These are phyloP conservation scores for Campylomormyrus tamandua DNA, from an alignment of 2,113 vertebrate genomes.

Conservation along the genomic window DNA sequence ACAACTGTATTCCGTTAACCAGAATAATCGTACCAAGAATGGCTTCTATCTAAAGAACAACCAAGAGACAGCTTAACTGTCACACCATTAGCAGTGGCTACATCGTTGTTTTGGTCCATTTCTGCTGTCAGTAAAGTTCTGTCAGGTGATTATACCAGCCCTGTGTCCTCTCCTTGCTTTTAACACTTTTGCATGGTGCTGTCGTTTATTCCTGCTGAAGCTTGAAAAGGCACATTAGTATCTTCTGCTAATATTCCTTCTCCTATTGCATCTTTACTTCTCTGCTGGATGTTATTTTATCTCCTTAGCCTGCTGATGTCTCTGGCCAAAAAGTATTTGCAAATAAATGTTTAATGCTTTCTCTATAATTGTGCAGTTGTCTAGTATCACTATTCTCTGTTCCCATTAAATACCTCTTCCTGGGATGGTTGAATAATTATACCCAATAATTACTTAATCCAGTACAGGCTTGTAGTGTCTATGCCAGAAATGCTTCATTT, in stretches of 20 bases:
- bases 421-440: not conserved
- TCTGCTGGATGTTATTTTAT: not conserved
- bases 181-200: not conserved
- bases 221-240: not conserved
- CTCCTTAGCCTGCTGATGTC: not conserved
- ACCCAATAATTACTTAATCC: not conserved
- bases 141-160: not conserved
- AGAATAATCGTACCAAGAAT: not conserved
- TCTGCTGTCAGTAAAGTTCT: not conserved
- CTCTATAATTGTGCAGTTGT: not conserved
- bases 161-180: not conserved
- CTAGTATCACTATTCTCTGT: not conserved
- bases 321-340: not conserved
- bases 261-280: not conserved
- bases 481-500: not conserved
- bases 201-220: not conserved
- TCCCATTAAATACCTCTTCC: not conserved
- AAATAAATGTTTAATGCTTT: not conserved
- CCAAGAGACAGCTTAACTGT: not conserved
- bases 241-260: not conserved
- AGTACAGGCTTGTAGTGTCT: not conserved
- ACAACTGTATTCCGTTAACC: not conserved
- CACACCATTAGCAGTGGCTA: not conserved
- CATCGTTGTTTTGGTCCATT: not conserved
- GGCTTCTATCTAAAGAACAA: not conserved